Conservation (phyloP, 2,888 invertebrate species). For the Nycteola revayana region DNA sequence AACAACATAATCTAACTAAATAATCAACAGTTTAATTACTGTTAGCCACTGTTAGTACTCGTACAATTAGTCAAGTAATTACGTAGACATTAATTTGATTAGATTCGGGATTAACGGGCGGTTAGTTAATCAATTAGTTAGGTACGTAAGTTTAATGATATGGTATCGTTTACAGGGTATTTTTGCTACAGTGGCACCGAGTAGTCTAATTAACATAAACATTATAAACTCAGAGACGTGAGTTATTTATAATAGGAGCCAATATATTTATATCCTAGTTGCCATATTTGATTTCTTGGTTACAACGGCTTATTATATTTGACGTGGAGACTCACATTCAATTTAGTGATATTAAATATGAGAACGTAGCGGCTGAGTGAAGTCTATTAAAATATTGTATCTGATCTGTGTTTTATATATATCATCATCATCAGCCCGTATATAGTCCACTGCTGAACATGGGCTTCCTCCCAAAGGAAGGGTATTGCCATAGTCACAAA, state of each 20-base stretch:
- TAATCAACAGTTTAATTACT: slow-evolving; percentile 5
- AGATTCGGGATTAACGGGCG: slow-evolving; percentile 15
- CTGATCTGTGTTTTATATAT: no score
- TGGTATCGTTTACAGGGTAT: slow-evolving; percentile 30
- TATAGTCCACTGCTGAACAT: no score
- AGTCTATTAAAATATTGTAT: no score
- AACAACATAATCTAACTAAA: slow-evolving; percentile 9
- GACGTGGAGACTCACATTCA: no score
- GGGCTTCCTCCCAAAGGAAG: no score
- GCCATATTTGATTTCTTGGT: slow-evolving; percentile 17
- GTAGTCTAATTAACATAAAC: slow-evolving; percentile 77
- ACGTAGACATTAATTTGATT: slow-evolving; percentile 18
- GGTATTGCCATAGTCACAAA: no score
- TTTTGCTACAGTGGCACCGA: slow-evolving; percentile 59
- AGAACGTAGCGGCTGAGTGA: no score
- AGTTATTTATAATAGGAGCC: slow-evolving; percentile 50
- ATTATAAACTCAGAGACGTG: slow-evolving; percentile 66
- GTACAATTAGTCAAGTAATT: slow-evolving; percentile 19
- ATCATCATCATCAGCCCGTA: no score
- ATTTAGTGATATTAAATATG: no score
- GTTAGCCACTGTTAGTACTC: slow-evolving; percentile 10
- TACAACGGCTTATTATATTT: no score
- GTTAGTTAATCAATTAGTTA: slow-evolving; percentile 27
- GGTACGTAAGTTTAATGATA: slow-evolving; percentile 15
- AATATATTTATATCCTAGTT: slow-evolving; percentile 40